Conservation (phyloP, 2,888 invertebrate genomes). For the Troilus luridus region DNA sequence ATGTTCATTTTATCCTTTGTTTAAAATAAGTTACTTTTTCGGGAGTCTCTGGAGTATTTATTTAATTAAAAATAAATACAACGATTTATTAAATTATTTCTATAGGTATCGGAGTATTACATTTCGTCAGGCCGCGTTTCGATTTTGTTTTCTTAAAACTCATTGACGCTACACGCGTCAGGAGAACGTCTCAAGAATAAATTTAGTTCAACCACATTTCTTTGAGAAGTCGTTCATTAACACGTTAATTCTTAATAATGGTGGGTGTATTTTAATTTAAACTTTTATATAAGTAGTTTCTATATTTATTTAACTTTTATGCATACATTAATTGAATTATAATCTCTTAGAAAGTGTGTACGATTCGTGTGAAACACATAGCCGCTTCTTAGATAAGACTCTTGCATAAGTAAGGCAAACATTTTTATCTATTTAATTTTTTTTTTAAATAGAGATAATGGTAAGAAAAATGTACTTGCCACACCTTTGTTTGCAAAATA, state of each 20-base stretch:
- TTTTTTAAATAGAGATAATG: background rate
- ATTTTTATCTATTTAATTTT: background rate
- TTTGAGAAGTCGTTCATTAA: background rate
- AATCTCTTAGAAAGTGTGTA: background rate
- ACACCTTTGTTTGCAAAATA: background rate
- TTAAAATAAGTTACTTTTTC: too few species aligned
- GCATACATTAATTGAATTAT: background rate
- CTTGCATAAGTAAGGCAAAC: constrained; percentile 12
- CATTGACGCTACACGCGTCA: background rate
- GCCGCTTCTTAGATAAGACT: background rate
- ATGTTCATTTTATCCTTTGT: too few species aligned
- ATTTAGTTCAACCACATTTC: background rate
- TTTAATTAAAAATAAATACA: background rate
- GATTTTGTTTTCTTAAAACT: background rate
- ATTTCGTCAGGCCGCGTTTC: background rate
- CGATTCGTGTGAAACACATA: background rate
- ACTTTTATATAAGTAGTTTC: background rate
- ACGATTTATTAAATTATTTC: background rate
- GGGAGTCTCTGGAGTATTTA: too few species aligned
- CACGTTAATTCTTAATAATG: background rate
- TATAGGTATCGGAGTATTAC: background rate
- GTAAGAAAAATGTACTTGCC: background rate
- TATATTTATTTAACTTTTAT: background rate
- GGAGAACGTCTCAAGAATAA: constrained; percentile 13
- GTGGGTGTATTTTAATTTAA: background rate